Evolutionary conservation across 2,113 vertebrate species (phyloP), one percentile per base, ranked within the genome.

Genomic region (Hippoglossus stenolepis): DNA sequence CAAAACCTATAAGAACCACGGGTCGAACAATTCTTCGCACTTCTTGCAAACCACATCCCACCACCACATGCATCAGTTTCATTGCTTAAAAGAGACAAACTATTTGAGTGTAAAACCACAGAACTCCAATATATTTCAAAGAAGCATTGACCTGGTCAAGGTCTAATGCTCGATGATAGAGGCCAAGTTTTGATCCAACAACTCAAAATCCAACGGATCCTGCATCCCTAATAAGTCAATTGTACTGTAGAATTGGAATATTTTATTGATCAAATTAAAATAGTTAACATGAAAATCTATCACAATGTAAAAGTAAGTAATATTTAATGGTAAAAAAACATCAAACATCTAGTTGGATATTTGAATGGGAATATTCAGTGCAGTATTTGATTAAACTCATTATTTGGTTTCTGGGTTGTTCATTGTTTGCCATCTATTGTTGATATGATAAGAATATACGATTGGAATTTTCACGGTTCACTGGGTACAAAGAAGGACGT

Each of bases 101-200:
- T 45, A 15, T 45, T 45, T 15, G 43, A 45, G 14, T 3, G 14
- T 14, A 12, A 18, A 49, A 21, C 20, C 51, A 54, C 51, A 9
- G 8, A 54, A 54, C 45, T 49, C 5, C 7, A 49, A 17, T 17
- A 17, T 20, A 12, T 57, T 77, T 26, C 38, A 73, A 31, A 38
- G 75, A 68, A 57, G 63, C 9, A 51, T 1, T 67, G 54, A 70
- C 76, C 79, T n/a, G 43, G 15, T 45, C n/a, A 10, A 0, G 28
- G 64, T 69, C 23, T n/a, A 43, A 43, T 43, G 12, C 40, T 43
- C 3, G 18, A 26, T 57, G 12, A 21, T 2, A 0, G 11, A 60
- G 23, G 60, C 43, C 45, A 63, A 23, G 49, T 14, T 56, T 60
- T 61, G 20, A 85, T 61, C 21, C 2, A 79, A 72, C 11, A 57